Evolutionary conservation across 2,888 invertebrate genomes (phyloP).

Genomic region (Parelbella ahira): DNA sequence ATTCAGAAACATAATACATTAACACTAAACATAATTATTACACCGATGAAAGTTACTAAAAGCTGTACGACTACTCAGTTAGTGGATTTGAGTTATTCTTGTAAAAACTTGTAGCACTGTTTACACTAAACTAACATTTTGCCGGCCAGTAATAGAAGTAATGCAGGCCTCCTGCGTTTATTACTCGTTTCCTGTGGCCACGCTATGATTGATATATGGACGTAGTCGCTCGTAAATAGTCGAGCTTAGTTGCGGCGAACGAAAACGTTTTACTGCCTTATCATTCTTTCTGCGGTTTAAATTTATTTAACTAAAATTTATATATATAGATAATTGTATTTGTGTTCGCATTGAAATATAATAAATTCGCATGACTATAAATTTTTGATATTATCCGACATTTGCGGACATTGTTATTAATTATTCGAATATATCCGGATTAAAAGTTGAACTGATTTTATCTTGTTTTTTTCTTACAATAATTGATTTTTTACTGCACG

Average conservation of each 20-base stretch:
- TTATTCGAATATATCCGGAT: too few relatives aligned
- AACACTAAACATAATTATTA: too few relatives aligned
- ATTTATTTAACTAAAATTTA: constrained; percentile 6
- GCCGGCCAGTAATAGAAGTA: constrained; percentile 20
- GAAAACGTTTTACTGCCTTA: constrained; percentile 15
- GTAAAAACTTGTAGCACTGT: constrained; percentile 22
- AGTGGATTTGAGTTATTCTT: constrained; percentile 19
- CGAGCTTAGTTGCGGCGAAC: constrained; percentile 14
- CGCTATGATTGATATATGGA: constrained; percentile 22
- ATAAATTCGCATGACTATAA: too few relatives aligned
- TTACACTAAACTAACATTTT: constrained; percentile 24
- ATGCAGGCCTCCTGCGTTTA: constrained; percentile 16
- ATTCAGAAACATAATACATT: too few relatives aligned
- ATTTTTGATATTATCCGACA: too few relatives aligned
- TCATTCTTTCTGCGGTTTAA: constrained; percentile 6
- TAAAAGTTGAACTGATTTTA: too few relatives aligned
- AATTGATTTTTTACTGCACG: too few relatives aligned
- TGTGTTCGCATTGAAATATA: too few relatives aligned
- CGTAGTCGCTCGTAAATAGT: constrained; percentile 17
- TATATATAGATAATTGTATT: too few relatives aligned
- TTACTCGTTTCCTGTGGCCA: constrained; percentile 23
- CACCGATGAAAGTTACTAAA: constrained; percentile 9
- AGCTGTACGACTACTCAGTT: constrained; percentile 1
- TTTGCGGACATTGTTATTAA: too few relatives aligned
- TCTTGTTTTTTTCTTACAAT: too few relatives aligned